phyloP scores from a whole-genome alignment of 2,113 vertebrate genomes.

The Melanerpes formicivorus region DNA sequence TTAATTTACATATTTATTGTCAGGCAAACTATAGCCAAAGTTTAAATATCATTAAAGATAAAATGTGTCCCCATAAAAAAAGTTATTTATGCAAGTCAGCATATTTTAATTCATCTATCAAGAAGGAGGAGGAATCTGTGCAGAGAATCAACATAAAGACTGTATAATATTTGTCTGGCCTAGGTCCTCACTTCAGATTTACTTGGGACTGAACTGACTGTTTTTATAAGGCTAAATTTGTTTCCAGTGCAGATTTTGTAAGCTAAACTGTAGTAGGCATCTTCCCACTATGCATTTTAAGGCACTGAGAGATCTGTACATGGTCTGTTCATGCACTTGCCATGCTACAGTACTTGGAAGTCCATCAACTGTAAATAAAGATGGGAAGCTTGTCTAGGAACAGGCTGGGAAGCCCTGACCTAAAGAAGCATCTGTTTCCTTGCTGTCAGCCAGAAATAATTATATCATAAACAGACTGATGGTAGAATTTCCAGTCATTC shows the following conservation, averaged over 20 bases:
- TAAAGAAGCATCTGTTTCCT: constrained; percentile 5
- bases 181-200: background rate
- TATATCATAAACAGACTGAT: background rate
- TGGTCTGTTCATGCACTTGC: background rate
- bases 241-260: background rate
- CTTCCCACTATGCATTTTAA: background rate
- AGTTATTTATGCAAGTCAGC: background rate
- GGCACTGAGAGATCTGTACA: background rate
- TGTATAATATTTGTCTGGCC: background rate
- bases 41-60: background rate
- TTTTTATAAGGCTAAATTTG: background rate
- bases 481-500: background rate
- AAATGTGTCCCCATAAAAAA: background rate
- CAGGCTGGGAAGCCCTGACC: background rate
- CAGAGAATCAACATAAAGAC: background rate
- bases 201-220: background rate
- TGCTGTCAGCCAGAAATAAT: constrained; percentile 1
- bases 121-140: background rate
- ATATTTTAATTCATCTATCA: background rate
- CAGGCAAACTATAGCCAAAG: background rate
- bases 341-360: background rate
- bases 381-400: background rate
- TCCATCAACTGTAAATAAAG: background rate
- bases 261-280: background rate
- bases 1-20: background rate